Conservation (phyloP, 2,888 invertebrate genomes). For the Dryocosmus kuriphilus region DNA sequence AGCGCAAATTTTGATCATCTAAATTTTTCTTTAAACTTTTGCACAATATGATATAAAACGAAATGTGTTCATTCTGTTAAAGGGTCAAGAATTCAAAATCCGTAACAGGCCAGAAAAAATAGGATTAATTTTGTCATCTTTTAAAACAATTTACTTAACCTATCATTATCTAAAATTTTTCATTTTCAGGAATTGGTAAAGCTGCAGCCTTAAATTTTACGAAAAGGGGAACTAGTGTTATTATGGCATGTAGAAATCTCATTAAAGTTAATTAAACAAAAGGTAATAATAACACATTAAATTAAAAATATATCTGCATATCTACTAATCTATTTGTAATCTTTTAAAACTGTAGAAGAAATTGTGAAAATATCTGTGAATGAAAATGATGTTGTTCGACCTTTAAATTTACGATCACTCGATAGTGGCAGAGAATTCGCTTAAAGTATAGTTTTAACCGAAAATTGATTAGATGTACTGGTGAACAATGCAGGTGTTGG, state of each 20-base stretch:
- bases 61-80: too few species aligned
- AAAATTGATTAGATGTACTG: slow-evolving; percentile 84
- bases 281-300: too few species aligned
- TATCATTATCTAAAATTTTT: neutral
- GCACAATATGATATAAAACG: too few species aligned
- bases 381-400: slow-evolving; percentile 84
- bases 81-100: too few species aligned
- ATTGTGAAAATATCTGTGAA: slow-evolving; percentile 85
- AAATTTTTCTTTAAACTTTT: too few species aligned
- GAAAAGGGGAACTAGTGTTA: neutral
- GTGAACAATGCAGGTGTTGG: slow-evolving; percentile 95
- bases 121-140: too few species aligned
- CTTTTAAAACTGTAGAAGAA: slow-evolving; percentile 81
- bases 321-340: too few species aligned
- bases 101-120: too few species aligned
- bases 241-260: neutral
- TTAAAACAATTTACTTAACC: too few species aligned
- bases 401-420: slow-evolving; percentile 88
- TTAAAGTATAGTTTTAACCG: slow-evolving; percentile 86
- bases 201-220: neutral
- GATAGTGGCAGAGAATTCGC: slow-evolving; percentile 91
- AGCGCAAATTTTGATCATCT: too few species aligned
- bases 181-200: slow-evolving; percentile 5
- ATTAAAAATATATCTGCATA: too few species aligned
- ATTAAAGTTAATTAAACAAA: neutral